Evolutionary conservation across 2,113 vertebrate genomes (phyloP).

Genomic region (Entomyzon cyanotis): DNA sequence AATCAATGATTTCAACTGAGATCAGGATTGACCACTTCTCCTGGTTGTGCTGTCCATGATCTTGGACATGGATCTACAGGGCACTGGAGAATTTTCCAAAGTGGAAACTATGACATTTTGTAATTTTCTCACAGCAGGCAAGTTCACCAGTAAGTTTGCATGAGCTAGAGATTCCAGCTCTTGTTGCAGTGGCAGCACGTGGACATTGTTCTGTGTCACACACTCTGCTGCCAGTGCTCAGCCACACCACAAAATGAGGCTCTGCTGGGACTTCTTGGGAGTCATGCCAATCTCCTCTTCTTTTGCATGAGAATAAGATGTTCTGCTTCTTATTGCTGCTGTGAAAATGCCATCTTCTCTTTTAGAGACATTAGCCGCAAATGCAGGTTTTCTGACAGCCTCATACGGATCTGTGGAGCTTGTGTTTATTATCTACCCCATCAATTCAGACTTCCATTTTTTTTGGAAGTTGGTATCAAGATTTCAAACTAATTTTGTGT

Average conservation of each 20-base stretch:
- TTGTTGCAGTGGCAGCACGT: neutral
- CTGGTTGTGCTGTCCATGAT: neutral
- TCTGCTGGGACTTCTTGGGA: neutral
- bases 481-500: neutral
- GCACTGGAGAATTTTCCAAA: neutral
- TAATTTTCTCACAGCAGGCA: neutral
- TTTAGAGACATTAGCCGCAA: neutral
- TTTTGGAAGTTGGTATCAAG: neutral
- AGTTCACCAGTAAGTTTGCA: neutral
- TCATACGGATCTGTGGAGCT: neutral
- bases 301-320: neutral
- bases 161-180: neutral
- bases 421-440: rapidly evolving
- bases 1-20: neutral
- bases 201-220: neutral
- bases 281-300: neutral
- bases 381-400: neutral
- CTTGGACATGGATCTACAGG: too few relatives aligned
- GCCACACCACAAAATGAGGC: neutral
- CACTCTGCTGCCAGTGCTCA: neutral
- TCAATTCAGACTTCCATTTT: neutral
- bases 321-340: neutral
- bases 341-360: neutral
- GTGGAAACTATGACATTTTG: neutral
- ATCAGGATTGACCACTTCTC: neutral